Conservation (phyloP, 2,888 invertebrate genomes). For the Hydriomena furcata region DNA sequence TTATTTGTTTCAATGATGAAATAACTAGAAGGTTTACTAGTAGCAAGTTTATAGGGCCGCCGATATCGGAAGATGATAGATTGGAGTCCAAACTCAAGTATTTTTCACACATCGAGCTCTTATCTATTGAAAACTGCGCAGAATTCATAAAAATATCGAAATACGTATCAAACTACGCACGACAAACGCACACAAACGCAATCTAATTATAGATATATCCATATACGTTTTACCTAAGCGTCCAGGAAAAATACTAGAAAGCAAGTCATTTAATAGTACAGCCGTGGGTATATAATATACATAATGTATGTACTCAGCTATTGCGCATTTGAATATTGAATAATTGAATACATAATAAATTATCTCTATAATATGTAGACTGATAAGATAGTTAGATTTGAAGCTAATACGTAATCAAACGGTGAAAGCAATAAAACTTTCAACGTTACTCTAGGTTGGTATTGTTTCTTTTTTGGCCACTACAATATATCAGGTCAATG, state of each 20-base stretch:
- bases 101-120: not conserved
- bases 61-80: not conserved
- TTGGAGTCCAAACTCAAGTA: not conserved
- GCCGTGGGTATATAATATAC: not conserved
- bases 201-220: not conserved
- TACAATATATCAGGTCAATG: too few relatives aligned
- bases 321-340: constrained; percentile 52
- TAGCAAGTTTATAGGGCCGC: not conserved
- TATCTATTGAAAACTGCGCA: constrained; percentile 5
- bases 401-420: not conserved
- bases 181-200: not conserved
- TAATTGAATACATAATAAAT: constrained; percentile 50
- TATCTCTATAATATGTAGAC: constrained; percentile 39
- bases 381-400: constrained; percentile 55
- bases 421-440: not conserved
- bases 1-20: too few relatives aligned
- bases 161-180: constrained; percentile 1
- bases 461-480: not conserved
- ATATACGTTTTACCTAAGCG: not conserved
- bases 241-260: constrained; percentile 5
- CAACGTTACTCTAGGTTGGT: too few relatives aligned
- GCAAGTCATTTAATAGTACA: not conserved
- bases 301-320: constrained; percentile 12
- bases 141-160: not conserved
- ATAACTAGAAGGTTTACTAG: too few relatives aligned